Conservation (phyloP, 2,797 vertebrate species). For the Enteromius trimaculatus region DNA sequence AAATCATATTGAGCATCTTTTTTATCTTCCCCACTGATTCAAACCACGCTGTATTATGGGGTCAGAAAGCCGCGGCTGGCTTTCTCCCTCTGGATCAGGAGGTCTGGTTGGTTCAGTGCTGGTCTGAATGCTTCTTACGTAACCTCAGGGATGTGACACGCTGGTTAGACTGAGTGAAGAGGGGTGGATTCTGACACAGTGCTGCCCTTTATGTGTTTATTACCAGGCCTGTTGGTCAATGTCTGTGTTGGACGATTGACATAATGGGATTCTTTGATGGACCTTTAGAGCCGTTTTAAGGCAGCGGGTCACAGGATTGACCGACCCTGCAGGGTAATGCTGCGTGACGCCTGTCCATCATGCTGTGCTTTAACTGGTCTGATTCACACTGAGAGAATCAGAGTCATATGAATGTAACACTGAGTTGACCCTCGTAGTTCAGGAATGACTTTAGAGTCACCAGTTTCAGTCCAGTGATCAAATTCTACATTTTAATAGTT, state of each 20-base stretch:
- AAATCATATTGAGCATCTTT: background rate
- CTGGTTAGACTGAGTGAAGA: slow-evolving; percentile 68
- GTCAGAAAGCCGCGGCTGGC: background rate
- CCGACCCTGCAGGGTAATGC: slow-evolving; percentile 16
- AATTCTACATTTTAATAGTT: background rate
- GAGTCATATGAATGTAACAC: background rate
- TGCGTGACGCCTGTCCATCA: slow-evolving; percentile 25
- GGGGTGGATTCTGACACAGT: slow-evolving; percentile 65
- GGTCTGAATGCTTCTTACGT: slow-evolving; percentile 66
- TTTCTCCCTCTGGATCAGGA: slow-evolving; percentile 16
- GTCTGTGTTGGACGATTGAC: slow-evolving; percentile 58
- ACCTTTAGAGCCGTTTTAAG: slow-evolving; percentile 59
- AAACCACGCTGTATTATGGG: slow-evolving; percentile 39
- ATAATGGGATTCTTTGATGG: slow-evolving; percentile 64
- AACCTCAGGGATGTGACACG: slow-evolving; percentile 71
- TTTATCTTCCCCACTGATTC: background rate
- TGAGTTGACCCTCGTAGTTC: background rate
- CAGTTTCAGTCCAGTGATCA: background rate
- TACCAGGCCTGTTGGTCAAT: slow-evolving; percentile 60
- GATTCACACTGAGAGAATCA: background rate
- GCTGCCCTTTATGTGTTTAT: slow-evolving; percentile 66
- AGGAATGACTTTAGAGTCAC: background rate
- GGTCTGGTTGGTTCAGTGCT: slow-evolving; percentile 45
- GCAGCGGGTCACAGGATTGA: slow-evolving; percentile 41
- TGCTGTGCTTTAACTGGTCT: slow-evolving; percentile 22